These are phyloP conservation scores for Acronicta psi DNA, from an alignment of 2,888 invertebrate species.

Conservation along the genomic window DNA sequence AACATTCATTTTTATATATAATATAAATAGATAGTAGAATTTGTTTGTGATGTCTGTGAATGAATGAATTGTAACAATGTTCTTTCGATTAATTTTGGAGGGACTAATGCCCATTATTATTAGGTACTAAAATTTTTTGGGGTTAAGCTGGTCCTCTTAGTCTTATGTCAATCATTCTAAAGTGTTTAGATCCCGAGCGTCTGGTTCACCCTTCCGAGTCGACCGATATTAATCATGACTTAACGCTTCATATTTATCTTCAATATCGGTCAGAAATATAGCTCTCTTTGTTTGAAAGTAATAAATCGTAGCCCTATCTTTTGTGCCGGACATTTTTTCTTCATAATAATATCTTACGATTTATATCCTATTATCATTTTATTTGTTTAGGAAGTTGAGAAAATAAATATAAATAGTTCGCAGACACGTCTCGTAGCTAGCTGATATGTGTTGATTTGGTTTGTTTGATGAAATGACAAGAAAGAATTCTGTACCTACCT, in stretches of 20 bases:
- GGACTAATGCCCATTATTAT: neutral
- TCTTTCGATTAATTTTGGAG: too few relatives aligned
- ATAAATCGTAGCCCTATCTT: constrained; percentile 42
- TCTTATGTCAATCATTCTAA: constrained; percentile 25
- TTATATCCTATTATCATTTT: constrained; percentile 29
- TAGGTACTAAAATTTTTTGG: neutral
- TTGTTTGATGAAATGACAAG: too few relatives aligned
- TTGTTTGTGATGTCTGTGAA: neutral
- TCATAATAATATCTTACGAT: constrained; percentile 27
- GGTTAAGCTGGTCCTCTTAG: neutral
- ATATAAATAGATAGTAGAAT: too few relatives aligned
- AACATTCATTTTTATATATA: too few relatives aligned
- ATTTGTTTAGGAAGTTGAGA: constrained; percentile 8
- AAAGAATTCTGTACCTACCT: too few relatives aligned
- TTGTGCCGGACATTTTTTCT: constrained; percentile 25
- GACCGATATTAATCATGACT: constrained; percentile 28
- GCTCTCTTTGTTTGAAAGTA: constrained; percentile 24
- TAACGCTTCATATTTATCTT: constrained; percentile 35
- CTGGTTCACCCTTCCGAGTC: constrained; percentile 13
- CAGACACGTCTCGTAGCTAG: too few relatives aligned
- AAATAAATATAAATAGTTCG: too few relatives aligned
- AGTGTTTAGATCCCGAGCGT: constrained; percentile 12
- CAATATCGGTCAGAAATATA: constrained; percentile 33
- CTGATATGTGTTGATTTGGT: too few relatives aligned
- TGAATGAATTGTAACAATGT: neutral